Percentiles rank a stretch among this genome's conserved stretches.
Evolutionary conservation across 2,888 invertebrate species (phyloP).

Genomic region (Dicyrtomina minuta): DNA sequence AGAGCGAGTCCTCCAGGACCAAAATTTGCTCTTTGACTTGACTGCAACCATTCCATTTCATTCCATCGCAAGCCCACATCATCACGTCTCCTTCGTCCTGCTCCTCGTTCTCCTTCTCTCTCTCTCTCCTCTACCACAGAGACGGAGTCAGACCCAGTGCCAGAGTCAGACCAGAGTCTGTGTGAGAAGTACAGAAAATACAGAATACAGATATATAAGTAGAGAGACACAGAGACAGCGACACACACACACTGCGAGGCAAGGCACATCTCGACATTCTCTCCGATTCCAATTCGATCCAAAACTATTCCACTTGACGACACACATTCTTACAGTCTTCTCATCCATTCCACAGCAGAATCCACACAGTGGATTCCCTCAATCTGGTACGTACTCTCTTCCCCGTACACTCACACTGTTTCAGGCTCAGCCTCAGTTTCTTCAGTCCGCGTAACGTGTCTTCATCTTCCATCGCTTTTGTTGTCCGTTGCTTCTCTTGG

Average conservation of each 20-base stretch:
- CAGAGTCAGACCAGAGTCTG: not conserved
- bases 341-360: not conserved
- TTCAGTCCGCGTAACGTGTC: too few species aligned
- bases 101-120: not conserved
- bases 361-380: constrained; percentile 6
- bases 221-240: too few species aligned
- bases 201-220: not conserved
- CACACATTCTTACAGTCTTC: not conserved
- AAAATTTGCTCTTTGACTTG: constrained; percentile 22
- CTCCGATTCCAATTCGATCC: not conserved
- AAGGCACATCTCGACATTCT: too few species aligned
- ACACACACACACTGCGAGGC: not conserved
- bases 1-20: constrained; percentile 14
- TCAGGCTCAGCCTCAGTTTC: too few species aligned
- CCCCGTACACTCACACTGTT: not conserved
- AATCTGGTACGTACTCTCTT: not conserved
- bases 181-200: not conserved
- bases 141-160: not conserved
- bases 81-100: constrained; percentile 16
- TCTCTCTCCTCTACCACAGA: not conserved
- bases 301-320: constrained; percentile 11
- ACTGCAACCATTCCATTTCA: constrained; percentile 2
- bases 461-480: too few species aligned
- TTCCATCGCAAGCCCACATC: constrained; percentile 6
- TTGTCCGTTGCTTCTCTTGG: too few species aligned